Base-by-base conservation (phyloP, 2,113 vertebrate species). In the Maccullochella peelii region DNA sequence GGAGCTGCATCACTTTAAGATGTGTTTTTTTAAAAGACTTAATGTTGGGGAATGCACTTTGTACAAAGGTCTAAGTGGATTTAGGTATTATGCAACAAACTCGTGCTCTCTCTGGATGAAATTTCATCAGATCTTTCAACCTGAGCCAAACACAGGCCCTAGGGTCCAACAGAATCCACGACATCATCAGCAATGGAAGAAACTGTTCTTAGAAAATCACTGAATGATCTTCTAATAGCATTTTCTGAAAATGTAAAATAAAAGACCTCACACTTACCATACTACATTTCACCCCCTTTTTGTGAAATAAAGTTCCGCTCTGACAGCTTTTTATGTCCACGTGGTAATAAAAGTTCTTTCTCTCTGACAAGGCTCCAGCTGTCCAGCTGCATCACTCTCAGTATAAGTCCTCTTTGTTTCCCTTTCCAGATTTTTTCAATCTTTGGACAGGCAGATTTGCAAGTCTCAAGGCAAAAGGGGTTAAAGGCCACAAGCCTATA, bases 371-470 rank as follows among this genome's bases (percentile, higher is more conserved):
- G 88, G 86, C 83, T 84, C 80, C 88, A 91, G 91, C 91, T 94
- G 88, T 92, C 89, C 91, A 85, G 77, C 89, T 92, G 75, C 77
- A 87, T 92, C 89, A 83, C 79, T 69, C 77, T 74, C 76, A 81
- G 84, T 89, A 82, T 84, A 92, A 88, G 86, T 89, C 71, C 84
- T 79, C 90, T 92, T 95, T 95, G 94, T 95, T 91, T 91, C 83
- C 80, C 50, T 72, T 76, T 72, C 58, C 75, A 86, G 42, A 80
- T 61, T 84, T 88, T 84, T 83, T 86, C 50, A 57, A 25, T 84
- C 82, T 91, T 73, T 86, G 88, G 71, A 79, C 54, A 73, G 78
- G 33, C 86, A 82, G 71, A 87, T 89, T 87, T 84, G 76, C 80
- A 83, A 88, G 82, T 88, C 91, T 86, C 73, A 71, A 84, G 85